Base-by-base conservation (phyloP, 1,140 invertebrate genomes). In the Meteorus sp. region DNA sequence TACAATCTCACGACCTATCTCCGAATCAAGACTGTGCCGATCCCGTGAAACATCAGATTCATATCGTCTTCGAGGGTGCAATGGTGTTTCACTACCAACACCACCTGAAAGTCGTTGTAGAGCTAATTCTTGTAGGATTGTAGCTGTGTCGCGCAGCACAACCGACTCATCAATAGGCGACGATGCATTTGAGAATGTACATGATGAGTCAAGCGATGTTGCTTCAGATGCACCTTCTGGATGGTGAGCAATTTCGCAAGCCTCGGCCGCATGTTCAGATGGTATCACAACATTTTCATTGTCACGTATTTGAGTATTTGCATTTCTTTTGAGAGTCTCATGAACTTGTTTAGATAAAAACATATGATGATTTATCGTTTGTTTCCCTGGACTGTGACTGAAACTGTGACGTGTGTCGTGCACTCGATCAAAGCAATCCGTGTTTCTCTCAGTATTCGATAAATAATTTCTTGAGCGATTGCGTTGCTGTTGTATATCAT, bases 1-100 rank as follows among this genome's bases (percentile, higher is more conserved):
- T 0, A 83, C 72, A 22, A 83, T 80, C 53, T 84, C 81, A n/a
- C 82, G 59, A 1, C 81, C 81, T 13, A 83, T 83, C 65, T 84
- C 83, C 1, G 82, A 83, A 50, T 85, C 83, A 59, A 84, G 81
- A 54, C 75, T 82, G 1, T 80, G 65, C 9, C 78, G 70, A 27
- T 81, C 73, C 48, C 62, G 68, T 25, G 43, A 65, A 13, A 62
- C 44, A 17, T 74, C 76, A 1, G 63, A 59, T 1, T 76, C 74
- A 51, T 73, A 72, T 43, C 67, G 62, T 56, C 69, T 66, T 33
- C 70, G 56, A 0, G 68, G 54, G 22, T 62, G 27, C 1, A 66
- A 8, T 8, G 62, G 58, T 19, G 56, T 56, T 60, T 70, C 61
- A 43, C 57, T 48, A 53, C 63, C 45, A 60, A 65, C 62, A 2